Evolutionary conservation across 2,113 vertebrate species (phyloP).

Genomic region (Eptesicus fuscus): DNA sequence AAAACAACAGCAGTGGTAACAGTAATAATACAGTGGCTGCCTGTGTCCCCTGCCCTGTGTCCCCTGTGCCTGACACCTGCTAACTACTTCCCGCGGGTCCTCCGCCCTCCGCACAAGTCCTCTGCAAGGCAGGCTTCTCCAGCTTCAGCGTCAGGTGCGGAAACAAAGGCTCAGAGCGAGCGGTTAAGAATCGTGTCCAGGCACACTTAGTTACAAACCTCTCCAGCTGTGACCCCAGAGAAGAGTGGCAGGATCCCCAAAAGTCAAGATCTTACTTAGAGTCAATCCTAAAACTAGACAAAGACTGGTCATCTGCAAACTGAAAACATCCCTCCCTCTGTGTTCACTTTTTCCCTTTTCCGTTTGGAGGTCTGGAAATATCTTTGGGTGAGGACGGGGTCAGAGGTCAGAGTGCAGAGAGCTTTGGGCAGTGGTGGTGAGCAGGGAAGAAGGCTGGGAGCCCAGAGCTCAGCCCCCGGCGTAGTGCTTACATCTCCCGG

Average conservation of each 20-base stretch:
- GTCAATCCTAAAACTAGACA: neutral
- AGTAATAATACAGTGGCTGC: too few relatives aligned
- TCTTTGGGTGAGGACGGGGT: neutral
- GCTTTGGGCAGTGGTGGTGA: too few relatives aligned
- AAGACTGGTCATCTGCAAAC: neutral
- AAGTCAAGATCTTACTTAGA: neutral
- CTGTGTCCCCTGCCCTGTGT: neutral
- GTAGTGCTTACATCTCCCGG: neutral
- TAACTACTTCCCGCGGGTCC: fast-evolving
- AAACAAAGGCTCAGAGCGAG: neutral
- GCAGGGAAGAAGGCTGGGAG: neutral
- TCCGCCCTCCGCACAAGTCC: fast-evolving
- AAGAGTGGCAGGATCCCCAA: neutral
- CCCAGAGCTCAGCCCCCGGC: neutral
- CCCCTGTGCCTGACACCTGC: fast-evolving
- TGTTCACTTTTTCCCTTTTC: neutral
- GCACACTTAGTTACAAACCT: neutral
- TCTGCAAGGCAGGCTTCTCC: neutral
- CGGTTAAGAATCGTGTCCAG: neutral
- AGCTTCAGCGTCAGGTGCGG: neutral
- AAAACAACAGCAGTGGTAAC: neutral
- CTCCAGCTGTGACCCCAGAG: neutral
- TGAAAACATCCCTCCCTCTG: fast-evolving
- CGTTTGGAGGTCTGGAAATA: neutral
- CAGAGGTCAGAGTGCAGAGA: neutral